Percentiles rank a stretch among this genome's conserved stretches.
phyloP scores from a whole-genome alignment of 2,888 invertebrate species.

The Graphium colonna region DNA sequence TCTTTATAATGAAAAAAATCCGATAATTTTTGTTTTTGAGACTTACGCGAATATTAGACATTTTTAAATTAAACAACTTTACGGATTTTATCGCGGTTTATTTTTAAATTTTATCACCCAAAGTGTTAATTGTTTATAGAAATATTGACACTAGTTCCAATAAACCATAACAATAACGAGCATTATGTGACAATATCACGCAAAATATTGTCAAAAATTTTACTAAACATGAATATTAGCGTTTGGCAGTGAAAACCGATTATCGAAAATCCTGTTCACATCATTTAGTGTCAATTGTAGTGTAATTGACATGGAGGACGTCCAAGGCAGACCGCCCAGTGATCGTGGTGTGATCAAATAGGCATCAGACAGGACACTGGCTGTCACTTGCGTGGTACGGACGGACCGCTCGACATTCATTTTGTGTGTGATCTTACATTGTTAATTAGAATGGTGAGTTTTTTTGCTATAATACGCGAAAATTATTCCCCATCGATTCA shows the following conservation, averaged over 20 bases:
- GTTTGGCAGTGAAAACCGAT: conserved; percentile 15
- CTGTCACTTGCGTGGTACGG: conserved; percentile 13
- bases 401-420: neutral
- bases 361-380: conserved; percentile 15
- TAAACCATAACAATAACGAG: too few relatives aligned
- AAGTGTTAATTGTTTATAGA: too few relatives aligned
- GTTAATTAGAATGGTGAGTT: conserved; percentile 17
- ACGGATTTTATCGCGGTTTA: too few relatives aligned
- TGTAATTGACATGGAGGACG: conserved; percentile 46
- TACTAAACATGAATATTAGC: too few relatives aligned
- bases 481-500: neutral
- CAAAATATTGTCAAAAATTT: too few relatives aligned
- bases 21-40: too few relatives aligned
- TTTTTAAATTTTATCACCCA: too few relatives aligned
- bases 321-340: conserved; percentile 34
- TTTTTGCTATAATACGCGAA: neutral
- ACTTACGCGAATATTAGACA: too few relatives aligned
- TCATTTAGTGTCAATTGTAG: conserved; percentile 38
- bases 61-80: too few relatives aligned
- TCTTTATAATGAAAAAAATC: too few relatives aligned
- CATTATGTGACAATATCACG: too few relatives aligned
- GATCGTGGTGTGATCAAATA: conserved; percentile 32
- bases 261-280: conserved; percentile 14
- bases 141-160: too few relatives aligned
- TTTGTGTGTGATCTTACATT: neutral